Base-by-base conservation (phyloP, 2,113 vertebrate species). In the Boleophthalmus pectinirostris region DNA sequence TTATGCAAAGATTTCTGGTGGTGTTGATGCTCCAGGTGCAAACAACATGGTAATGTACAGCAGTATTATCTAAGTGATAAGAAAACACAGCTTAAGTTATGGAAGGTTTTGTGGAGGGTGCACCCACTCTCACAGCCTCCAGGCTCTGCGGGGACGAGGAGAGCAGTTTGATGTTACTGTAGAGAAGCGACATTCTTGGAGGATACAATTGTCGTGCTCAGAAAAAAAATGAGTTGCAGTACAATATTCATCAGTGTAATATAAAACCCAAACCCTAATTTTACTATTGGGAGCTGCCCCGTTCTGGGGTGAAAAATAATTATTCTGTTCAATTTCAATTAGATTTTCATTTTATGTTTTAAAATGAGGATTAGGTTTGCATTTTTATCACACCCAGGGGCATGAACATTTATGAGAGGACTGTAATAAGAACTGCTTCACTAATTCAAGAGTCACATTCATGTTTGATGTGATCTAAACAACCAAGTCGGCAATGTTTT, bases 21-120 rank as follows among this genome's bases (percentile, higher is more conserved):
- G 43, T 70, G 23, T 75, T 73, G 75, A 78, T 66, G 78, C 60
- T 69, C 20, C 5, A n/a, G 58, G 5, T 73, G 21, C 47, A 71
- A 68, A 58, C 33, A 53, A 9, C 25, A 21, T 35, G 35, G 71
- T 60, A 65, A 46, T 71, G 0, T 23, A 47, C 16, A 43, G 0
- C 6, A 58, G 56, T 7, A 6, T 20, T 68, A 72, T 73, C n/a
- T 68, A 65, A 46, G 21, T 1, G 10, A 79, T 45, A n/a, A 73
- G 56, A 14, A 66, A 29, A 3, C 67, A 7, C 4, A 16, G 25
- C 23, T 64, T 14, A 24, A 13, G n/a, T 74, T 53, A 9, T 8
- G 12, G 8, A 4, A 53, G 53, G 14, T 70, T 45, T 16, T 53
- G 7, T 58, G 54, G 33, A 24, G 43, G 23, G 51, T 45, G 54